Evolutionary conservation across 2,113 vertebrate species (phyloP).

Genomic region (Lycaon pictus): DNA sequence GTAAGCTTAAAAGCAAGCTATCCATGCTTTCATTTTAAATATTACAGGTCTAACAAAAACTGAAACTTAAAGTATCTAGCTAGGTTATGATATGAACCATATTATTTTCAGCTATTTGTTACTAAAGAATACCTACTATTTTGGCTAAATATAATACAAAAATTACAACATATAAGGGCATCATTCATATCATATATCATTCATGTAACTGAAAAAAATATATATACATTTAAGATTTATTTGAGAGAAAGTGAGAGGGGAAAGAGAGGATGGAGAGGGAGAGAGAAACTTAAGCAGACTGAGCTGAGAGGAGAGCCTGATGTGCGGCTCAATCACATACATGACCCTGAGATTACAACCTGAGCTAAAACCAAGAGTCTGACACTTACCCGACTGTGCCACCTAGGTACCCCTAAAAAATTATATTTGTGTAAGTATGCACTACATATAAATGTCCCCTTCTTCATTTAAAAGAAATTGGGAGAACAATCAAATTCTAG

Average conservation of each 20-base stretch:
- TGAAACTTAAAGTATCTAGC: background rate
- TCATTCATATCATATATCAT: background rate
- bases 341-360: background rate
- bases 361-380: background rate
- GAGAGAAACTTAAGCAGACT: background rate
- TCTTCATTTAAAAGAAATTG: background rate
- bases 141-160: background rate
- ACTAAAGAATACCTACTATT: background rate
- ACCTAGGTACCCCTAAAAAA: background rate
- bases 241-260: background rate
- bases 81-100: background rate
- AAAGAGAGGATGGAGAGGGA: background rate
- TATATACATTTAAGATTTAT: background rate
- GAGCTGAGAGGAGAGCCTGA: background rate
- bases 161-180: background rate
- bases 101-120: constrained; percentile 4
- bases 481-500: background rate
- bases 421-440: background rate
- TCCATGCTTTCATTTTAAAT: constrained; percentile 36
- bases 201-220: background rate
- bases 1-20: constrained; percentile 11
- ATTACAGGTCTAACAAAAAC: constrained; percentile 27
- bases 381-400: background rate
- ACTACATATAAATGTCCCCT: background rate
- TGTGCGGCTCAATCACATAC: background rate